These are phyloP conservation scores for Xiphophorus maculatus DNA, from an alignment of 2,113 vertebrate genomes.

Conservation along the genomic window DNA sequence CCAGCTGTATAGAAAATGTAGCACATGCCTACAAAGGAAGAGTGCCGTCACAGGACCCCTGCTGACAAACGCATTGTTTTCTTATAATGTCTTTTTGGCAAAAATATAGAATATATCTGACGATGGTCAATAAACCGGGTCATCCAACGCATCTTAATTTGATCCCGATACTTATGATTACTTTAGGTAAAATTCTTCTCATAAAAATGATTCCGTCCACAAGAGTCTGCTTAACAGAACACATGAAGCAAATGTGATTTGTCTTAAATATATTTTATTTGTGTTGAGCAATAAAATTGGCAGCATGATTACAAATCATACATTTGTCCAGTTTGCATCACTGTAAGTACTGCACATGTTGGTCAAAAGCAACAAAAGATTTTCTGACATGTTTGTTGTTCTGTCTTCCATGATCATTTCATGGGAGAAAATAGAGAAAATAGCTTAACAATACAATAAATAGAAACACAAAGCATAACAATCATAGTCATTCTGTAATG, in stretches of 20 bases:
- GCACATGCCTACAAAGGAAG: background rate
- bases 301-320: conserved; percentile 44
- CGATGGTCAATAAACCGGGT: conserved; percentile 28
- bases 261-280: conserved; percentile 29
- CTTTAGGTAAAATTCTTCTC: conserved; percentile 10
- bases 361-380: conserved; percentile 1
- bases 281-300: conserved; percentile 26
- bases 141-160: conserved; percentile 12
- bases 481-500: conserved; percentile 1
- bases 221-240: conserved; percentile 14
- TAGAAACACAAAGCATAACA: background rate
- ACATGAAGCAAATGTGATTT: conserved; percentile 2
- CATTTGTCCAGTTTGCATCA: conserved; percentile 15
- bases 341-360: background rate
- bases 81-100: conserved; percentile 16
- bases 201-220: background rate
- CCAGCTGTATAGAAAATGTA: conserved; percentile 73
- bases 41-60: conserved; percentile 13
- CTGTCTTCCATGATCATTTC: background rate
- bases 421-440: background rate
- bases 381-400: background rate
- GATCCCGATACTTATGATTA: background rate
- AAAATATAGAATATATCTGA: conserved; percentile 9
- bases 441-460: conserved; percentile 17
- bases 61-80: conserved; percentile 8